Conservation (phyloP, 2,797 vertebrate species). For the Podarcis lilfordi region DNA sequence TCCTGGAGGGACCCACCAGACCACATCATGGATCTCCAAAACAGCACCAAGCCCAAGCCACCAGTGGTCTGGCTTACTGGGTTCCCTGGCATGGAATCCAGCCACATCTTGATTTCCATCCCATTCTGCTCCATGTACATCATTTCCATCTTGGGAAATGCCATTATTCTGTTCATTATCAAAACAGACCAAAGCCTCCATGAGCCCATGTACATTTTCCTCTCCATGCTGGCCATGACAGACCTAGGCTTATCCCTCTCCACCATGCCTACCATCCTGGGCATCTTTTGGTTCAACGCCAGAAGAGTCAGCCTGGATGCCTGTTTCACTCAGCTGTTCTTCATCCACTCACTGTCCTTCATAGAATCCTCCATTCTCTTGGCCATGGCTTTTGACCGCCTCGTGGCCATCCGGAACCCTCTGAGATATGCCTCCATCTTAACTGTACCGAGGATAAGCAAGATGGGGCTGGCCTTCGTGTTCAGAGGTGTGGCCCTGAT, state of each 20-base stretch:
- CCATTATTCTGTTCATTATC: conserved; percentile 51
- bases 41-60: background rate
- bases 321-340: conserved; percentile 77
- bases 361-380: conserved; percentile 64
- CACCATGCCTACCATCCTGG: conserved; percentile 75
- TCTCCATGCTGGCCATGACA: conserved; percentile 75
- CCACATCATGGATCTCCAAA: background rate
- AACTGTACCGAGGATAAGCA: conserved; percentile 30
- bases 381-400: conserved; percentile 73
- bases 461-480: conserved; percentile 45
- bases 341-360: conserved; percentile 72
- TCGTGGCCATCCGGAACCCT: conserved; percentile 63
- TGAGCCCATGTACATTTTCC: conserved; percentile 80
- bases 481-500: conserved; percentile 32
- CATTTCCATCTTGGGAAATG: conserved; percentile 53
- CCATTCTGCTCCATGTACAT: conserved; percentile 47
- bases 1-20: too few species aligned
- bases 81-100: background rate
- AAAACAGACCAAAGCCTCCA: conserved; percentile 57
- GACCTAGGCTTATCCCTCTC: conserved; percentile 76
- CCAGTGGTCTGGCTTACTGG: background rate
- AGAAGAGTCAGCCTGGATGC: conserved; percentile 28
- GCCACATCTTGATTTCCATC: conserved; percentile 51
- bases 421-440: conserved; percentile 54
- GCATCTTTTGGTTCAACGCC: conserved; percentile 49